Conservation (phyloP, 2,888 invertebrate species). For the Pecten maximus region DNA sequence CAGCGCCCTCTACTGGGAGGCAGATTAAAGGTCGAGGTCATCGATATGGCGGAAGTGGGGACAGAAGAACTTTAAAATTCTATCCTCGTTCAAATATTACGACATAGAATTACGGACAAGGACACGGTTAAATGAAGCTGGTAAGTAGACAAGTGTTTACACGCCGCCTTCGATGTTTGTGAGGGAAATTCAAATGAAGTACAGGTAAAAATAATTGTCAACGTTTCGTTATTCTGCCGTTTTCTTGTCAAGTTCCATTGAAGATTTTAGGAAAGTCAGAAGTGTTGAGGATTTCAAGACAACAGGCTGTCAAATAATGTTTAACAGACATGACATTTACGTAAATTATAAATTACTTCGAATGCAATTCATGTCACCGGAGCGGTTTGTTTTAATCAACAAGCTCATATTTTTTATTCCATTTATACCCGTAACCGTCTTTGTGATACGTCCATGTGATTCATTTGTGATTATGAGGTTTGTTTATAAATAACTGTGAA, state of each 20-base stretch:
- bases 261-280: not conserved
- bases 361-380: no score
- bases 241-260: not conserved
- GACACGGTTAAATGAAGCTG: slow-evolving; percentile 30
- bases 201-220: not conserved
- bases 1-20: slow-evolving; percentile 35
- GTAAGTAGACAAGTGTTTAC: not conserved
- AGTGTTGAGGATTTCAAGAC: not conserved
- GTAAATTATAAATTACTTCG: no score
- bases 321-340: not conserved
- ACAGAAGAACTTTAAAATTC: slow-evolving; percentile 14
- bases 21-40: slow-evolving; percentile 35
- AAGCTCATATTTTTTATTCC: no score
- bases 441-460: no score
- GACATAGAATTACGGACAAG: not conserved
- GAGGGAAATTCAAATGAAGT: not conserved
- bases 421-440: no score
- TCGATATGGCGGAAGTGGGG: slow-evolving; percentile 32
- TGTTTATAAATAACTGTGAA: no score
- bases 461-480: no score
- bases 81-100: slow-evolving; percentile 27
- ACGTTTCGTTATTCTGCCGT: not conserved
- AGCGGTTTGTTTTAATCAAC: no score
- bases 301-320: not conserved
- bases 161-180: not conserved